These are phyloP conservation scores for Microdon myrmicae DNA, from an alignment of 2,888 invertebrate species.

Conservation along the genomic window DNA sequence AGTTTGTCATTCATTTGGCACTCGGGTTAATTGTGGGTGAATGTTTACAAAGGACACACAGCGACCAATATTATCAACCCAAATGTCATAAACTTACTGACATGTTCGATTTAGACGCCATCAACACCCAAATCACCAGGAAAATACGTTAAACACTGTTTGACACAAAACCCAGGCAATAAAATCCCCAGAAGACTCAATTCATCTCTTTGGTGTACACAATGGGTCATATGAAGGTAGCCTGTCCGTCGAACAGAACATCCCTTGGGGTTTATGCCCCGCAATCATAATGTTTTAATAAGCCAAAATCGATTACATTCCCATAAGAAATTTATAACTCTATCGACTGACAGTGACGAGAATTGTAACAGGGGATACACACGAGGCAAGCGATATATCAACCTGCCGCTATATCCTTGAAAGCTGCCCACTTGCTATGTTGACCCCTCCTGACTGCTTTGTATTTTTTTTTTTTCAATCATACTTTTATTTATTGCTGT, in stretches of 20 bases:
- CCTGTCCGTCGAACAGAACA: conserved; percentile 26
- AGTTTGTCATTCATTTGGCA: too few relatives aligned
- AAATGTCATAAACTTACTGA: conserved; percentile 17
- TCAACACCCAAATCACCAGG: conserved; percentile 14
- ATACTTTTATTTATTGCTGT: conserved; percentile 43
- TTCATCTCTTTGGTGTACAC: conserved; percentile 10
- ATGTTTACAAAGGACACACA: too few relatives aligned
- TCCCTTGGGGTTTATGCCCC: conserved; percentile 32
- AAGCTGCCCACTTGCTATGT: conserved; percentile 16
- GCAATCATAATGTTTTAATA: conserved; percentile 53
- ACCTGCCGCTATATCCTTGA: conserved; percentile 1
- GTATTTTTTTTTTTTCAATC: too few relatives aligned
- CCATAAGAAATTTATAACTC: conserved; percentile 52
- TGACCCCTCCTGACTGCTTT: conserved; percentile 43
- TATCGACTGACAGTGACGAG: conserved; percentile 38
- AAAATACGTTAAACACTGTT: conserved; percentile 35
- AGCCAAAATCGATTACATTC: conserved; percentile 53
- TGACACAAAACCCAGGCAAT: conserved; percentile 40
- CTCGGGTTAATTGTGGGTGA: too few relatives aligned
- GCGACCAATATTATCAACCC: conserved; percentile 11
- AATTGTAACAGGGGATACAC: conserved; percentile 4
- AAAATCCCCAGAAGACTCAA: too few relatives aligned
- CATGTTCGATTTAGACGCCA: conserved; percentile 14
- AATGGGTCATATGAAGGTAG: conserved; percentile 20
- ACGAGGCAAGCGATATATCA: too few relatives aligned